These are phyloP conservation scores for Hydropsyche betteni DNA, from an alignment of 2,888 invertebrate genomes.

Conservation along the genomic window DNA sequence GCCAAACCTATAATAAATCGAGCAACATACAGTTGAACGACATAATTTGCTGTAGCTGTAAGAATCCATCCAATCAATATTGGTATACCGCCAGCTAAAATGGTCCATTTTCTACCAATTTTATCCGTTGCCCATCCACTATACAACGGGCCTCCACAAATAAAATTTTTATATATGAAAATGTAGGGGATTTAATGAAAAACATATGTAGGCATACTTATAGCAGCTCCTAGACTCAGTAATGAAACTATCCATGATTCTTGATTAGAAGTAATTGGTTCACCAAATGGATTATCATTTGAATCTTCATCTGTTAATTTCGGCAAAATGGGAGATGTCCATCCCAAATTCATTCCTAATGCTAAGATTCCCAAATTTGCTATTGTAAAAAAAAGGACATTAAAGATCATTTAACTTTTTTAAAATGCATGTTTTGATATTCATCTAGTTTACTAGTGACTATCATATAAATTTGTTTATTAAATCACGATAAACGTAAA, in stretches of 20 bases:
- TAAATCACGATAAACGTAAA: too few species aligned
- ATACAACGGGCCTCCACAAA: conserved; percentile 69
- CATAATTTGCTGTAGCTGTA: conserved; percentile 65
- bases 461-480: too few species aligned
- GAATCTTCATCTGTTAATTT: conserved; percentile 61
- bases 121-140: conserved; percentile 74
- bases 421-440: not conserved
- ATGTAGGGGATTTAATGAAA: conserved; percentile 52
- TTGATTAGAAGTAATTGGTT: conserved; percentile 65
- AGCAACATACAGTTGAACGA: conserved; percentile 66
- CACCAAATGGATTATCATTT: conserved; percentile 60
- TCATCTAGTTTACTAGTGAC: too few species aligned
- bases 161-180: not conserved
- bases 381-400: conserved; percentile 54
- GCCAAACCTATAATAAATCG: conserved; percentile 71
- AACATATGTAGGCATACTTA: conserved; percentile 64
- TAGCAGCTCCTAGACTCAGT: conserved; percentile 73
- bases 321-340: conserved; percentile 78
- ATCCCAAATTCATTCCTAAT: conserved; percentile 75
- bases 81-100: conserved; percentile 72
- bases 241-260: conserved; percentile 80
- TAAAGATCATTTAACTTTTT: not conserved
- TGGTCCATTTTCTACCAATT: conserved; percentile 75
- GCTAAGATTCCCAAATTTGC: conserved; percentile 75
- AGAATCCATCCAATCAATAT: conserved; percentile 77